These are phyloP conservation scores for Sphenopsis melanotis DNA, from an alignment of 2,797 vertebrate genomes.

Conservation along the genomic window DNA sequence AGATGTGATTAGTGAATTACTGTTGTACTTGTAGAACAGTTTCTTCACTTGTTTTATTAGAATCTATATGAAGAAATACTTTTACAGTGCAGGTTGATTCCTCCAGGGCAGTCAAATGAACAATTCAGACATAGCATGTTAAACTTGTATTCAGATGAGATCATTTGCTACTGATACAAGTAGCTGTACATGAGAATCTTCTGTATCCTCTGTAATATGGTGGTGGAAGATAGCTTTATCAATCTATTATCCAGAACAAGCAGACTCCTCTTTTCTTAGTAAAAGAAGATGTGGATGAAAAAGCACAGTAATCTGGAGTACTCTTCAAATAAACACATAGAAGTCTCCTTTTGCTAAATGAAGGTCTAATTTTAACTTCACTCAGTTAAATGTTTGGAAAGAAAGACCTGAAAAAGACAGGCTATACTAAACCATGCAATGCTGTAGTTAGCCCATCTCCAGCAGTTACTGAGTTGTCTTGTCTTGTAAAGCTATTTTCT, in stretches of 20 bases:
- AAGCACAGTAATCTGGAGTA: neutral
- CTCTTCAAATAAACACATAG: neutral
- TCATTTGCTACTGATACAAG: neutral
- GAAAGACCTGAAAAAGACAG: neutral
- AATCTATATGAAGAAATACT: neutral
- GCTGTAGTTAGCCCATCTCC: neutral
- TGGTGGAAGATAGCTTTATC: neutral
- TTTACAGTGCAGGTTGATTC: neutral
- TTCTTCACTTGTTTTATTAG: neutral
- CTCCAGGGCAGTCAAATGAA: neutral
- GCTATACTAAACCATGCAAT: neutral
- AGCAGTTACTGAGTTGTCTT: neutral
- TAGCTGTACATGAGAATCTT: neutral
- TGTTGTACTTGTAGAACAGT: neutral
- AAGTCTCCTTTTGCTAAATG: neutral
- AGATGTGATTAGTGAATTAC: neutral
- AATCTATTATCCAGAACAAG: neutral
- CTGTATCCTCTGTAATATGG: neutral
- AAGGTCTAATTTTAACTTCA: neutral
- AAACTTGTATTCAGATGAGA: neutral
- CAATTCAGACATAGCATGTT: neutral
- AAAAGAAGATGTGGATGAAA: neutral
- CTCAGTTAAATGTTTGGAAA: neutral
- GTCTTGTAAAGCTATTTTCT: neutral
- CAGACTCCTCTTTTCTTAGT: neutral